Percentiles rank a stretch among this genome's conserved stretches.
Evolutionary conservation across 2,113 vertebrate genomes (phyloP).

Genomic region (Lota lota): DNA sequence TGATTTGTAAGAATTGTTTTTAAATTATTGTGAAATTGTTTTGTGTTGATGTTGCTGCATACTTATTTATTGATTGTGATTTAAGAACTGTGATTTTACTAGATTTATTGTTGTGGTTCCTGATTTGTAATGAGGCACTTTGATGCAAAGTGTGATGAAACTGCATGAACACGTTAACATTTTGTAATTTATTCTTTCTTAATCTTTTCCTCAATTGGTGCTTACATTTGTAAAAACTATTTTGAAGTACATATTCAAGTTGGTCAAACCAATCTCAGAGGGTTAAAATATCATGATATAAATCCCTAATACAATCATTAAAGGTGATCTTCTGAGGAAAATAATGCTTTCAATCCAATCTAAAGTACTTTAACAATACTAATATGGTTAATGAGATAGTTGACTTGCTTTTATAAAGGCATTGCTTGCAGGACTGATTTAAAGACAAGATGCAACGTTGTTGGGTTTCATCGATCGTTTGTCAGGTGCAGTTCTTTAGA

Average conservation of each 20-base stretch:
- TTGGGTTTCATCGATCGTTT: constrained; percentile 35
- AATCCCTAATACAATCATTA: not conserved
- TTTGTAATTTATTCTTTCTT: constrained; percentile 61
- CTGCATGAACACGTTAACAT: constrained; percentile 72
- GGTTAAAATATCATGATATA: not conserved
- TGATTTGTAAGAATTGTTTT: constrained; percentile 91
- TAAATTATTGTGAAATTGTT: constrained; percentile 85
- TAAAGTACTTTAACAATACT: constrained; percentile 1
- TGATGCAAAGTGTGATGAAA: constrained; percentile 79
- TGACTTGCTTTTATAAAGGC: constrained; percentile 25
- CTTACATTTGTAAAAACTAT: constrained; percentile 41
- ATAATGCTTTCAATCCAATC: constrained; percentile 1
- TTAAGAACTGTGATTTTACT: constrained; percentile 87
- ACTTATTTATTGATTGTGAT: constrained; percentile 90
- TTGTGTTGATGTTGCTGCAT: constrained; percentile 86
- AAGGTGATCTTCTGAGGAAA: not conserved
- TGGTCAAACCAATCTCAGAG: constrained; percentile 23
- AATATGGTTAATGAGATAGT: constrained; percentile 17
- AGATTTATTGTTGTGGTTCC: constrained; percentile 84
- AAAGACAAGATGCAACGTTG: constrained; percentile 9
- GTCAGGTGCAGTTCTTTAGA: constrained; percentile 42
- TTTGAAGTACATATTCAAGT: constrained; percentile 27
- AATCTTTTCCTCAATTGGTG: constrained; percentile 51
- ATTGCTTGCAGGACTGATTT: constrained; percentile 20
- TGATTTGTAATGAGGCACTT: constrained; percentile 93